These are phyloP conservation scores for Chaetodon trifascialis DNA, from an alignment of 2,113 vertebrate genomes.

Conservation along the genomic window DNA sequence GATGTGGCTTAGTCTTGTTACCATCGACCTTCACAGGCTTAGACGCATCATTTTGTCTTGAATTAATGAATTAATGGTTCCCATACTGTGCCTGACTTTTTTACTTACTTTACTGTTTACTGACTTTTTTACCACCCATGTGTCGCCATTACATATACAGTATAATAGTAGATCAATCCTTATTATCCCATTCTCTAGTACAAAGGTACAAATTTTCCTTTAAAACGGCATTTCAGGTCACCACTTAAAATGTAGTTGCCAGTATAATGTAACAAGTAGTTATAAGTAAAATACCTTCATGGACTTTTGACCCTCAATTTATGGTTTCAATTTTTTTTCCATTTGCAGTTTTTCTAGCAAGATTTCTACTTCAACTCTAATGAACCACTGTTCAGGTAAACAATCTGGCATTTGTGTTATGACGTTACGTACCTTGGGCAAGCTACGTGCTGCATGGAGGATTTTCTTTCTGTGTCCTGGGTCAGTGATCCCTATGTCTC, in stretches of 20 bases:
- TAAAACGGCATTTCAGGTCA: neutral
- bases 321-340: neutral
- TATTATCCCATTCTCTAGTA: neutral
- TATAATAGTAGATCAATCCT: neutral
- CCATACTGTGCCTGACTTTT: too few species aligned
- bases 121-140: neutral
- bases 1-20: neutral
- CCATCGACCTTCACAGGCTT: neutral
- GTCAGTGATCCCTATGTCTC: constrained; percentile 94
- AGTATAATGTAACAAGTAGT: neutral
- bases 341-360: neutral
- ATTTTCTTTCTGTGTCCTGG: constrained; percentile 94
- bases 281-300: too few species aligned
- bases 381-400: neutral
- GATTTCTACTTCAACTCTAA: neutral
- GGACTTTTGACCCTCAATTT: neutral
- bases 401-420: neutral
- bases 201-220: neutral
- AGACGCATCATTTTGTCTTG: neutral
- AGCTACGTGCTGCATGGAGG: constrained; percentile 91
- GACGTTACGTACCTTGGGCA: constrained; percentile 90
- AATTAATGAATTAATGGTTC: too few species aligned
- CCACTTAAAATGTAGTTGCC: neutral
- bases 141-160: neutral
- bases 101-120: too few species aligned